phyloP scores from a whole-genome alignment of 1,140 invertebrate genomes.

The Megalopta genalis region DNA sequence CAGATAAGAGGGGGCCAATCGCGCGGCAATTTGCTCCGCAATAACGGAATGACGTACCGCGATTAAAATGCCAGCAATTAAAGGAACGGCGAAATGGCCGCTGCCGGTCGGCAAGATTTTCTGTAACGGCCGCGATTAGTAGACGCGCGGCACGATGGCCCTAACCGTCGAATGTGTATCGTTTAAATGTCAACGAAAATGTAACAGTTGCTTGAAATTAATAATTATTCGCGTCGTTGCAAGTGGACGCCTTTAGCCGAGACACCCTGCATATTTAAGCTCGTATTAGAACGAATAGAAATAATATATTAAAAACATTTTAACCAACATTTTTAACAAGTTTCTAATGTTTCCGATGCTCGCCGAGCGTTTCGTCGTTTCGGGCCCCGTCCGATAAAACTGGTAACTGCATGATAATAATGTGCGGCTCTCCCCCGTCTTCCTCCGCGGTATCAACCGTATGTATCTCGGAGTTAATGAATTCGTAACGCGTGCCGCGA shows the following conservation, averaged over 20 bases:
- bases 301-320: too few species aligned
- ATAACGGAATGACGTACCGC: conserved; percentile 40
- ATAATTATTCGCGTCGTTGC: too few species aligned
- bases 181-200: too few species aligned
- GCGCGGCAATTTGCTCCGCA: conserved; percentile 33
- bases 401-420: conserved; percentile 33
- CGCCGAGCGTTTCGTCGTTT: too few species aligned
- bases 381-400: conserved; percentile 28
- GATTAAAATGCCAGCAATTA: conserved; percentile 44
- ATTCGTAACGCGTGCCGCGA: conserved; percentile 40
- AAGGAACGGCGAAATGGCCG: conserved; percentile 13
- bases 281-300: too few species aligned
- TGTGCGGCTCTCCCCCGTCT: not conserved
- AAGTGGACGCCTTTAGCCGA: too few species aligned
- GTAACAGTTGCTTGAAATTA: too few species aligned
- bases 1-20: conserved; percentile 16
- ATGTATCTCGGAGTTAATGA: conserved; percentile 36
- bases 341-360: too few species aligned
- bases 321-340: too few species aligned
- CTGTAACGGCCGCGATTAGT: conserved; percentile 20
- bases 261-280: too few species aligned
- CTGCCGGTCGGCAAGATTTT: conserved; percentile 16
- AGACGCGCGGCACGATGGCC: too few species aligned
- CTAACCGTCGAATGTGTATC: too few species aligned
- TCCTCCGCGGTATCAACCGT: not conserved